Evolutionary conservation across 2,113 vertebrate genomes (phyloP), one percentile per base, ranked within the genome.

Genomic region (Eidolon helvum): DNA sequence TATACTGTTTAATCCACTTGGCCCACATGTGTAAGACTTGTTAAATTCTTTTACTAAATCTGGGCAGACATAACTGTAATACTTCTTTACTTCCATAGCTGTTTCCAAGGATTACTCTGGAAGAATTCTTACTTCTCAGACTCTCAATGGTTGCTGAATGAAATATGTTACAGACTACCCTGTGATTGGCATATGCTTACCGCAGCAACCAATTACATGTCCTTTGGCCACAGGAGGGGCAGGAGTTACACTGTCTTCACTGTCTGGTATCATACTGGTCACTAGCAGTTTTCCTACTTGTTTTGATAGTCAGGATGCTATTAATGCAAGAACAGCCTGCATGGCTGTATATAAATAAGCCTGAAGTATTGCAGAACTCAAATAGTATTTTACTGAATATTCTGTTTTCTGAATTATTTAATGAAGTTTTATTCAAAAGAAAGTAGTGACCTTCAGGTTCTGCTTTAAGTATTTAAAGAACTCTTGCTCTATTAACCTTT

Each of bases 1-100:
- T 99, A 98, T 99, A 99, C 96, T 99, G 99, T 98, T 99, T 99
- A 98, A 99, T 99, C 99, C 99, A 99, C 98, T 99, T 96, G 99
- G 99, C 97, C 98, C 98, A 72, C 99, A 99, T 66, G 98, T 99
- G 98, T 99, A 99, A 94, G 99, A 99, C 98, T 99, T 99, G 97
- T 91, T 99, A 98, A 99, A 99, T 98, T 99, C 99, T 98, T 99
- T 99, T 95, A 99, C 99, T 98, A 99, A 98, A 97, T 99, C 99
- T 22, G 99, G 99, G 97, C 99, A 99, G 97, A 99, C 99, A 0
- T 99, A 99, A 98, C 99, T 99, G 99, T 98, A 99, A 35, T 98
- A 98, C 87, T 99, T 99, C 99, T 99, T 99, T 88, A 99, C 99
- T 57, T 99, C 99, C 98, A 99, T 99, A 97, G 99, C 99, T 7